phyloP scores from a whole-genome alignment of 2,888 invertebrate genomes.

The Camponotus fellah region DNA sequence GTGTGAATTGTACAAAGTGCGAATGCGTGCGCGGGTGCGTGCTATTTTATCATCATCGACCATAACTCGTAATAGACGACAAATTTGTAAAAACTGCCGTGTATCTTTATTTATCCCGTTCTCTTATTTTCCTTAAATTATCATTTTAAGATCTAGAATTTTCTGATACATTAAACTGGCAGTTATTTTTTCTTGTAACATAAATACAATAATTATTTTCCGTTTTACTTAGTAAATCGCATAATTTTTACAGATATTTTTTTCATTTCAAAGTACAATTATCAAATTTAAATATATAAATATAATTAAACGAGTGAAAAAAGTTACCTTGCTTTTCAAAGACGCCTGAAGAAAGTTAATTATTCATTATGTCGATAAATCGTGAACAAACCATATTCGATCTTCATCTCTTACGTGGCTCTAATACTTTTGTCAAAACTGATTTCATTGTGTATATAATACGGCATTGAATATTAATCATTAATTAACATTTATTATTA shows the following conservation, averaged over 20 bases:
- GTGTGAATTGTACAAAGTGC: conserved; percentile 79
- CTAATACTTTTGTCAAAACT: conserved; percentile 43
- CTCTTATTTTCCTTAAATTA: not conserved
- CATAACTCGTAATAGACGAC: conserved; percentile 83
- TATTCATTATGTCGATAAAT: conserved; percentile 21
- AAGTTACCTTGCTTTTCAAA: not conserved
- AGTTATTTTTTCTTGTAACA: not conserved
- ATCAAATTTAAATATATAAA: not conserved
- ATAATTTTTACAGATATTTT: not conserved
- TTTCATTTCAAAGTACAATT: not conserved
- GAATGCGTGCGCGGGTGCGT: conserved; percentile 69
- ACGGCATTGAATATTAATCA: not conserved
- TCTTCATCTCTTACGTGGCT: conserved; percentile 39
- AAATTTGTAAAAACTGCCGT: conserved; percentile 62
- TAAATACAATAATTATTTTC: not conserved
- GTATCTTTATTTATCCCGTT: not conserved
- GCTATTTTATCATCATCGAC: conserved; percentile 76
- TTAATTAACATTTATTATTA: conserved; percentile 8
- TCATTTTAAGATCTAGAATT: not conserved
- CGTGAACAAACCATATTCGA: conserved; percentile 2
- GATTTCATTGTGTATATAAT: not conserved
- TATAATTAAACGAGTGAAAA: not conserved
- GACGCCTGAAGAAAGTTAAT: not conserved
- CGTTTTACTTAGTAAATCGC: not conserved
- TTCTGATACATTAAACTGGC: not conserved